A percentile compares a stretch with the other conserved stretches of the same genome.
Evolutionary conservation across 2,888 invertebrate genomes (phyloP).

Genomic region (Lutraria lutraria): DNA sequence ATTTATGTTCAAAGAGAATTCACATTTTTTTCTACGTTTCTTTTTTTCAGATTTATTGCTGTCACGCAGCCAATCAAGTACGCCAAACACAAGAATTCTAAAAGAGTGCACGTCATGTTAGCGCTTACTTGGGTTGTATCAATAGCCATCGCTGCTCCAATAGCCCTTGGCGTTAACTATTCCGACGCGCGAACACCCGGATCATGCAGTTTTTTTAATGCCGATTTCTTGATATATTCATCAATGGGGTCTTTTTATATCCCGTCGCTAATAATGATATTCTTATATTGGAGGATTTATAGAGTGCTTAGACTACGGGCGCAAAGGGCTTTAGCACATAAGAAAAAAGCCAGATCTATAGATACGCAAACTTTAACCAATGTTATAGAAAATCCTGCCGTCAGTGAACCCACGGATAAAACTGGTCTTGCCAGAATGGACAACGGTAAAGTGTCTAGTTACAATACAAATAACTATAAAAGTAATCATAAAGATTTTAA

Average conservation of each 20-base stretch:
- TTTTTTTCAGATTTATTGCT: conserved; percentile 94
- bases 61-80: conserved; percentile 99
- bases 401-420: conserved; percentile 80
- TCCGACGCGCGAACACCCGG: conserved; percentile 94
- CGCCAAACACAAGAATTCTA: conserved; percentile 97
- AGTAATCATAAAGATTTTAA: conserved; percentile 65
- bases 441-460: conserved; percentile 81
- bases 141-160: conserved; percentile 97
- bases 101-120: conserved; percentile 96
- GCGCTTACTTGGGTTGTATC: conserved; percentile 98
- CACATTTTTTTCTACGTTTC: neutral
- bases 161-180: conserved; percentile 97
- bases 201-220: conserved; percentile 98
- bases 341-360: conserved; percentile 77
- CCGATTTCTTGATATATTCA: conserved; percentile 98
- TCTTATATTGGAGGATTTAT: conserved; percentile 98
- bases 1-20: neutral
- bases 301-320: conserved; percentile 90
- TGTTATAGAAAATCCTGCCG: conserved; percentile 83
- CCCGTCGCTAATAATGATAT: conserved; percentile 99
- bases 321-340: conserved; percentile 74
- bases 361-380: conserved; percentile 78
- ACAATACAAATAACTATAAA: conserved; percentile 74
- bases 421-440: conserved; percentile 81
- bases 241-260: conserved; percentile 99